Base-by-base conservation (phyloP, 2,888 invertebrate species). In the Machimus atricapillus region DNA sequence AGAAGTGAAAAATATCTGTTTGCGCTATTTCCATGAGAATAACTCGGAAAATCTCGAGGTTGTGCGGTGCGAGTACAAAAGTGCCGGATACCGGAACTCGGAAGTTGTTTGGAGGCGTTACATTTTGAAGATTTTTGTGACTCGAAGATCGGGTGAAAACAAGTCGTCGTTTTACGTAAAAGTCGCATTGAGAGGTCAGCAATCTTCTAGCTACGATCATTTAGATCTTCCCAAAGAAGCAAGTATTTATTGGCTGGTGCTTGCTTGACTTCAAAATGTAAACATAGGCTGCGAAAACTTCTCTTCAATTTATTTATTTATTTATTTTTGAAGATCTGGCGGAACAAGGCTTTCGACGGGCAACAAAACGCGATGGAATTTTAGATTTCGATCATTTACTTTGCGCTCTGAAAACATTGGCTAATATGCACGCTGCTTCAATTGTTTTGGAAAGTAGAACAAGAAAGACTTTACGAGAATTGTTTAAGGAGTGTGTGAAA, bases 101-200 rank as follows among this genome's bases (percentile, higher is more conserved):
- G 66, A 66, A 27, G 3, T 66, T 1, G 7, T 66, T 27, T 66
- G 66, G 66, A 66, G 66, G 66, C 19, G 27, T 66, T 66, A 66
- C 19, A 19, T 66, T 23, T 66, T 66, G 3, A 66, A 66, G 27
- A 66, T 66, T 66, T 66, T 23, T 23, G 66, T 66, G 19, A 66
- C 14, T 9, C 23, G 23, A 12, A 66, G 23, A 66, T 23, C 34
- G 9, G n/a, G 12, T 16, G 86, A 87, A 86, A 66, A 90, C 12
- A 89, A 90, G 90, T 27, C 92, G 37, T 89, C 89, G 3, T 94
- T 94, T 88, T 96, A 96, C 89, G 91, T 95, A 0, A 96, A 96
- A 90, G 93, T 93, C 8, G 91, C 94, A 83, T 95, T 95, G 0
- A 91, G 91, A 87, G 93, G 93, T n/a, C 66, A 66, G 2, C 19